These are phyloP conservation scores for Himalopsyche kuldschensis DNA, from an alignment of 2,888 invertebrate genomes.

Conservation along the genomic window DNA sequence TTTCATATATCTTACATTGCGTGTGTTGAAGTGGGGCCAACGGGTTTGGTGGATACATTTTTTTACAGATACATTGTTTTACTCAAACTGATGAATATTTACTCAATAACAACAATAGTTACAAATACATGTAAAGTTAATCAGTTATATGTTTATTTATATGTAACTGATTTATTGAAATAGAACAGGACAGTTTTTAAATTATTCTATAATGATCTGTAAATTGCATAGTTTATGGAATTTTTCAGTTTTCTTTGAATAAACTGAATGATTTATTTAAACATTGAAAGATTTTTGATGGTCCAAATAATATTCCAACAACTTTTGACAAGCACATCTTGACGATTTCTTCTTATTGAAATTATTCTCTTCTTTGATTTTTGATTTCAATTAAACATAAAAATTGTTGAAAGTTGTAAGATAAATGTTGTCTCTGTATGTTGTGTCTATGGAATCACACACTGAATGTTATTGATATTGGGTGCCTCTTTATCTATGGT, in stretches of 20 bases:
- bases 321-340: not conserved
- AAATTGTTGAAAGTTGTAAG: conserved; percentile 5
- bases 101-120: too few relatives aligned
- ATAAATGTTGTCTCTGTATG: conserved; percentile 17
- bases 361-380: not conserved
- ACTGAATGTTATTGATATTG: conserved; percentile 7
- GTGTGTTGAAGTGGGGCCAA: not conserved
- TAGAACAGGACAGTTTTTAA: too few relatives aligned
- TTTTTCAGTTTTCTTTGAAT: not conserved
- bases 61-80: too few relatives aligned
- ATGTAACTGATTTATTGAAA: too few relatives aligned
- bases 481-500: conserved; percentile 10
- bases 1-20: too few relatives aligned
- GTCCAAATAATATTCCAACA: not conserved
- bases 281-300: not conserved
- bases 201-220: too few relatives aligned
- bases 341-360: not conserved
- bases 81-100: too few relatives aligned
- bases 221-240: too few relatives aligned
- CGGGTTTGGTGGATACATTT: too few relatives aligned
- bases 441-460: conserved; percentile 17
- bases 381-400: not conserved
- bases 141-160: too few relatives aligned
- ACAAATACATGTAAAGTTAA: too few relatives aligned
- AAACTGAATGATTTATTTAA: not conserved